A percentile compares a stretch with the other conserved stretches of the same genome.
Evolutionary conservation across 2,113 vertebrate species (phyloP).

Genomic region (Drymodes brunneopygia): DNA sequence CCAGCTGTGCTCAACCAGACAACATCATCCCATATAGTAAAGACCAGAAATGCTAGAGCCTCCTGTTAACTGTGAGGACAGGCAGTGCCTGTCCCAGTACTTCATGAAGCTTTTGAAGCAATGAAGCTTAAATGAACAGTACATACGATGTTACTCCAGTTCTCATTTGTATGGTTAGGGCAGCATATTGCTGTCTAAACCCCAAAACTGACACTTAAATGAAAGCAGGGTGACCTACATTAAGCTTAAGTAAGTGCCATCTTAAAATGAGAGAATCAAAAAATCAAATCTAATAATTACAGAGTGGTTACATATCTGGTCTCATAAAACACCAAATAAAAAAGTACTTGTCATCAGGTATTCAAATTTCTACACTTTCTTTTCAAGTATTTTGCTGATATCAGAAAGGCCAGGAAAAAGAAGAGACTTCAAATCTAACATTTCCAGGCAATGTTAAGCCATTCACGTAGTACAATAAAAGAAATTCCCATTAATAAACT

Average conservation of each 20-base stretch:
- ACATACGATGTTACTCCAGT: background rate
- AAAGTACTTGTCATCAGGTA: background rate
- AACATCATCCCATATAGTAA: background rate
- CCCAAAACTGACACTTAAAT: background rate
- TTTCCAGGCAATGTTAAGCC: background rate
- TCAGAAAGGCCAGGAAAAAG: background rate
- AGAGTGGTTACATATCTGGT: background rate
- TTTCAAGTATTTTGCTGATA: background rate
- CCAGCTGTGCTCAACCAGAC: background rate
- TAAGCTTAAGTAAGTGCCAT: background rate
- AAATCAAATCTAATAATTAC: background rate
- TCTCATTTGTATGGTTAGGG: background rate
- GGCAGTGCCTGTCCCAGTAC: background rate
- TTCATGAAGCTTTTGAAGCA: background rate
- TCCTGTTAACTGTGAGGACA: background rate
- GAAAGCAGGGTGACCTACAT: background rate
- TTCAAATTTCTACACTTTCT: background rate
- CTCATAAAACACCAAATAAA: background rate
- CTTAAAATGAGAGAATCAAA: background rate
- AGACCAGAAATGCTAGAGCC: background rate
- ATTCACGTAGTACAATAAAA: background rate
- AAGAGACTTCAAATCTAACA: background rate
- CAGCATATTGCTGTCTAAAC: background rate
- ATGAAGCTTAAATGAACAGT: background rate
- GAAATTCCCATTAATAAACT: background rate